Conservation (phyloP, 2,888 invertebrate species). For the Dicyrtomina minuta region DNA sequence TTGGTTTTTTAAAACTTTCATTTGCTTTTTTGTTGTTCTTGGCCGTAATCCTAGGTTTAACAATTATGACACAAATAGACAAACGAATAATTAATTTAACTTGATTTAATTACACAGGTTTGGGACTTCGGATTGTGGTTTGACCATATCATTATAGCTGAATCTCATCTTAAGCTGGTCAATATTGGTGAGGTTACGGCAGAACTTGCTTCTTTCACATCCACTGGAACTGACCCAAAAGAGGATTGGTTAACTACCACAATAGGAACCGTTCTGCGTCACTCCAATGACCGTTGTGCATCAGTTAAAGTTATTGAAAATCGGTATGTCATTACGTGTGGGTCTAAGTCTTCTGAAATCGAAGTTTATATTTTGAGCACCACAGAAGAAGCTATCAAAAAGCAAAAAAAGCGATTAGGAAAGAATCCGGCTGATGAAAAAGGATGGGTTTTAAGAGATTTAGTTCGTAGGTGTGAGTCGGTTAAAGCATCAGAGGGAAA, state of each 20-base stretch:
- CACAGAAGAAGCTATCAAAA: slow-evolving; percentile 70
- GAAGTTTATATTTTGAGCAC: slow-evolving; percentile 81
- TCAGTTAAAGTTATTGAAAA: slow-evolving; percentile 41
- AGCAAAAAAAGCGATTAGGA: slow-evolving; percentile 73
- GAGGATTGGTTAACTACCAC: slow-evolving; percentile 43
- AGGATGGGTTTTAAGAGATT: slow-evolving; percentile 42
- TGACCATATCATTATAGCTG: slow-evolving; percentile 47
- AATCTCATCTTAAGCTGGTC: slow-evolving; percentile 43
- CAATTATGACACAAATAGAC: no score
- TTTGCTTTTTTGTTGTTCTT: no score
- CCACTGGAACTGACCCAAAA: slow-evolving; percentile 24
- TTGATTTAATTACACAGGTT: slow-evolving; percentile 36
- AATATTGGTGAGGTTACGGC: slow-evolving; percentile 35
- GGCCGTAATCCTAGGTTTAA: no score
- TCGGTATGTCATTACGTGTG: slow-evolving; percentile 39
- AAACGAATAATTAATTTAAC: no score
- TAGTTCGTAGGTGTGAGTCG: slow-evolving; percentile 44
- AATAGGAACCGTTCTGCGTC: slow-evolving; percentile 47
- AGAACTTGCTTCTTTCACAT: neutral
- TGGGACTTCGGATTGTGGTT: slow-evolving; percentile 47
- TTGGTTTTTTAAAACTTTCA: neutral
- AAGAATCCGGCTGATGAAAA: slow-evolving; percentile 62
- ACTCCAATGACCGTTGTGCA: slow-evolving; percentile 43
- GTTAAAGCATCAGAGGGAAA: slow-evolving; percentile 56
- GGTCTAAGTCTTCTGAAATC: slow-evolving; percentile 57